Conservation (phyloP, 2,888 invertebrate species). For the Trissoscelio sp. region DNA sequence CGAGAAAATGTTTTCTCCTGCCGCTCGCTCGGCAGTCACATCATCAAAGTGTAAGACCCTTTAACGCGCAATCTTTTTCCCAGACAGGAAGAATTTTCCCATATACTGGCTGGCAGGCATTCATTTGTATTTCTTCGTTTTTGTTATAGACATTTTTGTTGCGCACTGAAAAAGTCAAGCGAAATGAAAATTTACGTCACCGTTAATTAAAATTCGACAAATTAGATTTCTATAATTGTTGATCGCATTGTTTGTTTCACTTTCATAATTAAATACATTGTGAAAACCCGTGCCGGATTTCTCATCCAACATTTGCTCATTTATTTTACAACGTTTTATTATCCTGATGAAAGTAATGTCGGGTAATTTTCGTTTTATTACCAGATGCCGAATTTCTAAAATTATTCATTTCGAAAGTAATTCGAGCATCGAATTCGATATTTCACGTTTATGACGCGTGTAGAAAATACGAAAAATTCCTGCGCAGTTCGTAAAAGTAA, state of each 20-base stretch:
- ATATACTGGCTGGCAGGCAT: neutral
- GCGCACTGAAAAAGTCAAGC: neutral
- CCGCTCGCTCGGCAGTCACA: conserved; percentile 10
- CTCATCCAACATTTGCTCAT: conserved; percentile 10
- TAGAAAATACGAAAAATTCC: conserved; percentile 20
- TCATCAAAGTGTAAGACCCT: conserved; percentile 18
- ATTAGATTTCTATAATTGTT: conserved; percentile 43
- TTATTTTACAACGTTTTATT: conserved; percentile 33
- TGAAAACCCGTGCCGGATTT: conserved; percentile 38
- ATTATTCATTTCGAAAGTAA: conserved; percentile 28
- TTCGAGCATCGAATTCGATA: conserved; percentile 15
- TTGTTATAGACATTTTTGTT: neutral
- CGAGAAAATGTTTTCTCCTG: conserved; percentile 47
- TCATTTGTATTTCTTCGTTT: neutral
- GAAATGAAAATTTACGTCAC: conserved; percentile 37
- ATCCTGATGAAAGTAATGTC: conserved; percentile 35
- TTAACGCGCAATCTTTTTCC: conserved; percentile 42
- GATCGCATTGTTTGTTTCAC: conserved; percentile 52
- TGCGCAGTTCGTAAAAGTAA: neutral
- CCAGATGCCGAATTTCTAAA: conserved; percentile 36
- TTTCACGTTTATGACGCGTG: conserved; percentile 40
- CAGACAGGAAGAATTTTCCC: conserved; percentile 29
- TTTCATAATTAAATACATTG: conserved; percentile 48
- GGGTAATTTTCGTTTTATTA: conserved; percentile 14
- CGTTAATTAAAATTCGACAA: conserved; percentile 54